Conservation (phyloP, 2,113 vertebrate genomes). For the Halcyon malimbica region DNA sequence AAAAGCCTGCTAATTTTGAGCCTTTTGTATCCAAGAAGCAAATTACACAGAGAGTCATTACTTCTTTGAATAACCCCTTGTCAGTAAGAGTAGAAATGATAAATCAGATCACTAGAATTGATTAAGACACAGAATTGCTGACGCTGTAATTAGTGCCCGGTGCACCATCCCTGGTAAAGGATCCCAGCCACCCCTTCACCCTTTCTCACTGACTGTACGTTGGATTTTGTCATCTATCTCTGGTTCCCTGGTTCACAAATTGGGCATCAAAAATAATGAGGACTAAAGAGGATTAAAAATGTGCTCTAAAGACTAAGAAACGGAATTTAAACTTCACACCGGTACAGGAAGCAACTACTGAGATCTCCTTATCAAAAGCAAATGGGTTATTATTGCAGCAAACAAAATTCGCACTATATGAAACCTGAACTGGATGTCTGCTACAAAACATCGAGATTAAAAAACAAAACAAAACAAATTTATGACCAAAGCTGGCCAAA, state of each 20-base stretch:
- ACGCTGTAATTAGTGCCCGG: background rate
- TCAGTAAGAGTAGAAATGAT: slow-evolving; percentile 21
- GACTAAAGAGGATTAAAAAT: background rate
- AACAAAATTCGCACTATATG: background rate
- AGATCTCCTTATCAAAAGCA: background rate
- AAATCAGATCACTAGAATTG: background rate
- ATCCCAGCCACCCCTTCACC: background rate
- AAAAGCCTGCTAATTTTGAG: background rate
- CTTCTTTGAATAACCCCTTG: slow-evolving; percentile 10
- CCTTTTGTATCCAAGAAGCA: slow-evolving; percentile 10
- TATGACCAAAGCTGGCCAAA: no score
- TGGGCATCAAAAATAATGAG: background rate
- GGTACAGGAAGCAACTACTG: background rate
- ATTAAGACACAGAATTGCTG: background rate
- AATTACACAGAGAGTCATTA: slow-evolving; percentile 3
- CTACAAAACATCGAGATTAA: no score
- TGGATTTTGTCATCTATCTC: background rate
- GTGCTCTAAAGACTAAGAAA: background rate
- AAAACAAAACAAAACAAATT: no score
- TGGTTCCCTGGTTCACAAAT: background rate
- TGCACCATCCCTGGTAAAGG: background rate
- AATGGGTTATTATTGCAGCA: background rate
- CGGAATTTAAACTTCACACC: background rate
- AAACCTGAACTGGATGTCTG: background rate
- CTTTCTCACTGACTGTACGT: rapidly evolving